Percentiles rank a stretch among this genome's conserved stretches.
These are phyloP conservation scores for Coregonus clupeaformis DNA, from an alignment of 2,113 vertebrate genomes.

Conservation along the genomic window DNA sequence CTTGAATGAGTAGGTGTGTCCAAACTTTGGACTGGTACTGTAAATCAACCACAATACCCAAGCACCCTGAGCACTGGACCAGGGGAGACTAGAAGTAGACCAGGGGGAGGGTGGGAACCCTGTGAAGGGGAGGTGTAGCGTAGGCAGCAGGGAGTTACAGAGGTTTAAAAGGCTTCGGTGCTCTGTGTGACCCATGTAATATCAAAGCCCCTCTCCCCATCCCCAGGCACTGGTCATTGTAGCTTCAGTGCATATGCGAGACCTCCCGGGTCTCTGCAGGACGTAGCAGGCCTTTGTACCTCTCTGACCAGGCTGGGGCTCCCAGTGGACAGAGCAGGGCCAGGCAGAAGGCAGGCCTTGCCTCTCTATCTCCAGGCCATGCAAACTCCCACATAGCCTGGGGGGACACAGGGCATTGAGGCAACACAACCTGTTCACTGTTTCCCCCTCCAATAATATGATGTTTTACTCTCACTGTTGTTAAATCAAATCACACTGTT, in stretches of 20 bases:
- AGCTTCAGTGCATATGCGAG: slow-evolving; percentile 70
- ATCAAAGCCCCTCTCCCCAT: slow-evolving; percentile 75
- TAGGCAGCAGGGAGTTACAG: slow-evolving; percentile 36
- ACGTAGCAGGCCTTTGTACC: slow-evolving; percentile 65
- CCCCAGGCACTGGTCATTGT: slow-evolving; percentile 73
- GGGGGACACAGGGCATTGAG: slow-evolving; percentile 41
- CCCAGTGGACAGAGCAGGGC: slow-evolving; percentile 53
- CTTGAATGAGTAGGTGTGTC: too few species aligned
- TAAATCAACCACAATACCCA: not conserved
- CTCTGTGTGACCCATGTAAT: slow-evolving; percentile 75
- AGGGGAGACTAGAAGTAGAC: slow-evolving; percentile 12
- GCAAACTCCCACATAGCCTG: slow-evolving; percentile 42
- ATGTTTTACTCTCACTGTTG: slow-evolving; percentile 24
- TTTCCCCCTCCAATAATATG: slow-evolving; percentile 3
- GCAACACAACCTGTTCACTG: slow-evolving; percentile 22
- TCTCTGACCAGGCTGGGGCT: slow-evolving; percentile 12
- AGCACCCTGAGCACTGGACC: not conserved
- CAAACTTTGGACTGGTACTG: too few species aligned
- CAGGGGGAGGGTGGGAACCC: slow-evolving; percentile 59
- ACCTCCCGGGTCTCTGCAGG: slow-evolving; percentile 73
- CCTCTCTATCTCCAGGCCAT: slow-evolving; percentile 19
- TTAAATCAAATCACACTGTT: not conserved
- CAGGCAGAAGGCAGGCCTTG: slow-evolving; percentile 39
- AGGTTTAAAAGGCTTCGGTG: slow-evolving; percentile 64
- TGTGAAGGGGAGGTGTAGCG: slow-evolving; percentile 54